Conservation (phyloP, 1,140 invertebrate species). For the Vollenhovia emeryi region DNA sequence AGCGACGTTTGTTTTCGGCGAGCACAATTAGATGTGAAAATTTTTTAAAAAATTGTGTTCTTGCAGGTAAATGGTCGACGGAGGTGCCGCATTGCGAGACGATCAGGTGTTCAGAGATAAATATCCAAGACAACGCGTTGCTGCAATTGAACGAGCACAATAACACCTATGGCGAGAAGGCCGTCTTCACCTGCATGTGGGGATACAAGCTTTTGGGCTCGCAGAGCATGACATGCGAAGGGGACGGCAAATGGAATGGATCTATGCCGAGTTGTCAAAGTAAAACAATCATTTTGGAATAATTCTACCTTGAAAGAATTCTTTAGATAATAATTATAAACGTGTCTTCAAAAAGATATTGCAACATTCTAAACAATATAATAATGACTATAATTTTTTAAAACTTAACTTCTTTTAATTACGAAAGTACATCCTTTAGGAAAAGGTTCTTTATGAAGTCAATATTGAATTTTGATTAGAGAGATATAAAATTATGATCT, state of each 20-base stretch:
- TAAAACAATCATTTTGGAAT: constrained; percentile 78
- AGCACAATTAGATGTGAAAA: not conserved
- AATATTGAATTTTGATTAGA: not conserved
- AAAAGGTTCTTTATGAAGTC: not conserved
- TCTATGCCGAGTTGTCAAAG: constrained; percentile 90
- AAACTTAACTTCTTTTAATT: not conserved
- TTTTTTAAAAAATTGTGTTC: not conserved
- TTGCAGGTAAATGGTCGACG: constrained; percentile 91
- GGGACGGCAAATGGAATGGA: constrained; percentile 92
- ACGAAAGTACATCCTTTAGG: not conserved
- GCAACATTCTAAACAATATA: not conserved
- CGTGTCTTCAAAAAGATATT: not conserved
- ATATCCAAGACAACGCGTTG: constrained; percentile 83
- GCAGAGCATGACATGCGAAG: constrained; percentile 91
- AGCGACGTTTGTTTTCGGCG: constrained; percentile 48
- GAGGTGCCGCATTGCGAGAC: constrained; percentile 90
- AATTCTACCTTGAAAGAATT: not conserved
- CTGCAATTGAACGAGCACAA: constrained; percentile 88
- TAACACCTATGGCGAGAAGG: constrained; percentile 88
- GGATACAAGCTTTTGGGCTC: constrained; percentile 91
- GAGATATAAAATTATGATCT: not conserved
- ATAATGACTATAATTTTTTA: not conserved
- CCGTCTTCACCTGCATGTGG: constrained; percentile 93
- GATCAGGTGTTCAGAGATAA: constrained; percentile 90
- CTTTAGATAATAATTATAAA: not conserved